Evolutionary conservation across 2,113 vertebrate genomes (phyloP).

Genomic region (Perognathus longimembris): DNA sequence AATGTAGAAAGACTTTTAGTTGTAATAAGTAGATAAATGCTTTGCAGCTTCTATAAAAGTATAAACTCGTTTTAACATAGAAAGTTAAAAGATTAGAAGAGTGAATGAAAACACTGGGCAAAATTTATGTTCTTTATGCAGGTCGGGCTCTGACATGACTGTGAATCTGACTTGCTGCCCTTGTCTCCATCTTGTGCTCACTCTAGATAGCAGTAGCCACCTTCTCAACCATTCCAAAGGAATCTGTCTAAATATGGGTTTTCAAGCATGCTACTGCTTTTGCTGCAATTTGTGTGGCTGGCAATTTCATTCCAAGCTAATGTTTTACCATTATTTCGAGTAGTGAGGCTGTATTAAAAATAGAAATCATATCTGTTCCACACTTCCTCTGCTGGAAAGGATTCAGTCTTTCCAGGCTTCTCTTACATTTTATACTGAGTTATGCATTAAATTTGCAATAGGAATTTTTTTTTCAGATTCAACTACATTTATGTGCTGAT

Average conservation of each 20-base stretch:
- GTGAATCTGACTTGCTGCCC: neutral
- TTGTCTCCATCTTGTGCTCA: neutral
- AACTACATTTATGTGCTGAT: neutral
- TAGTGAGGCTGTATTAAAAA: constrained; percentile 29
- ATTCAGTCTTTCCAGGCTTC: neutral
- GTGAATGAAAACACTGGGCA: neutral
- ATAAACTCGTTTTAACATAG: neutral
- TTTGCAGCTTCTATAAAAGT: neutral
- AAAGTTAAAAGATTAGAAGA: constrained; percentile 16
- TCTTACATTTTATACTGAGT: constrained; percentile 18
- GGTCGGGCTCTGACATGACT: neutral
- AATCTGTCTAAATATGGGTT: neutral
- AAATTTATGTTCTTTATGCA: neutral
- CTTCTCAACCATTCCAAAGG: neutral
- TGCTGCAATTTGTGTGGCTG: neutral
- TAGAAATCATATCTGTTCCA: constrained; percentile 6
- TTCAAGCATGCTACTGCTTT: constrained; percentile 17
- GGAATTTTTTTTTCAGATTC: constrained; percentile 10
- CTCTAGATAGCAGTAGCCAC: neutral
- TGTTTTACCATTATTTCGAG: neutral
- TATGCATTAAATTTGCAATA: constrained; percentile 14
- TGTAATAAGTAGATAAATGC: constrained; percentile 5
- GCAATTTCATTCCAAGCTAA: neutral
- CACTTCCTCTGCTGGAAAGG: neutral
- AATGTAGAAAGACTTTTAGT: neutral